Base-by-base conservation (phyloP, 2,797 vertebrate genomes). In the Amniataba percoides region DNA sequence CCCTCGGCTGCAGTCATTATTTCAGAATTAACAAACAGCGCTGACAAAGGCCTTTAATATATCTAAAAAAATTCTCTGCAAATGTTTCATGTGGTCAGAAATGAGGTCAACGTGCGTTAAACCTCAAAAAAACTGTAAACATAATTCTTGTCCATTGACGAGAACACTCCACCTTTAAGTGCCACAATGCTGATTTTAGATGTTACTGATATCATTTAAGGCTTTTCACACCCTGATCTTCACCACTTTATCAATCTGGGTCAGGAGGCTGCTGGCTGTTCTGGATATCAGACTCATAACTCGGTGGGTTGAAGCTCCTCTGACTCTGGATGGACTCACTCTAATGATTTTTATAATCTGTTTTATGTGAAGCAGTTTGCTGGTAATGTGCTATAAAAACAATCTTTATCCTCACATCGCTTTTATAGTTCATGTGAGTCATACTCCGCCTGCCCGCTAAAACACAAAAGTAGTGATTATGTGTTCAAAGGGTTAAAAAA, bases 321-420 rank as follows among this genome's bases (percentile, higher is more conserved):
- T 27, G 18, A 3, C 19, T 55, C 27, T 55, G 52, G 2, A 5
- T 1, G 8, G 34, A 18, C 53, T 56, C 27, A 34, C 10, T n/a
- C 18, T 19, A 27, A 15, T 14, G 10, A n/a, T 7, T 69, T 58
- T 49, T 25, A 23, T 31, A 5, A 2, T 25, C 16, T 48, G 10
- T 55, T 66, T 76, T 11, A 66, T n/a, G 15, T 42, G 18, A 75
- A 57, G 40, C 25, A 45, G 49, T 15, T 61, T 42, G 19, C 25
- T 25, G 18, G 34, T 19, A 25, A 5, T 12, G 19, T 14, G 6
- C 25, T 12, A 11, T 42, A 25, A 52, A 52, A 25, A 57, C 49
- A 2, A 19, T 42, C 31, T 1, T 34, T 42, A 49, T 58, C 18
- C 31, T 74, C n/a, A 19, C 10, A 6, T 52, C 12, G 31, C 34